Evolutionary conservation across 1,140 invertebrate species (phyloP), one percentile per base, ranked within the genome.

Genomic region (Hypothenemus hampei): DNA sequence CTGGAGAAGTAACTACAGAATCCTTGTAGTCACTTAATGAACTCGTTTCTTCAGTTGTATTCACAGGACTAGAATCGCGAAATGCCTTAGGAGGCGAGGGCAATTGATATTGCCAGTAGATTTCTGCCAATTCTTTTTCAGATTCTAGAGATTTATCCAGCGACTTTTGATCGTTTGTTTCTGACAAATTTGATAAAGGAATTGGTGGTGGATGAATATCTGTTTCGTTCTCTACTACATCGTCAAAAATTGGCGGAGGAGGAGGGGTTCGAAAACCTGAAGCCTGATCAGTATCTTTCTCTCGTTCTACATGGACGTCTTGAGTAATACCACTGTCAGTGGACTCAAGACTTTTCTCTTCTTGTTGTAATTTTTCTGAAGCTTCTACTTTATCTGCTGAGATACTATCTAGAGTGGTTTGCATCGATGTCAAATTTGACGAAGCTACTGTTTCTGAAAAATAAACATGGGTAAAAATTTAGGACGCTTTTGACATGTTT

Each of bases 31-130:
- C 62, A 33, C 53, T 60, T 8, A 15, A 21, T 20, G 21, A 24
- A 58, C 59, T 55, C 53, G 59, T 64, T 21, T 58, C 51, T 21
- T 66, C 66, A 4, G 69, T 63, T 3, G 70, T 50, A 52, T 23
- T 50, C 0, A 59, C 59, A 4, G 75, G 70, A 11, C 73, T 75
- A 13, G 64, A 63, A 47, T 82, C 80, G 8, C 79, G 66, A 56
- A 81, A 82, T n/a, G 70, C 77, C 40, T 74, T 79, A 1, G 81
- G 81, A 3, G 81, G 81, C 1, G 79, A 78, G 7, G 81, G 81
- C n/a, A 82, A 68, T 57, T 79, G 75, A 58, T 82, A 82, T 26
- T 82, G 76, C 81, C 81, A 83, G 36, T 81, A 77, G 0, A 61
- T 64, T 47, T 66, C 62, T 11, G 44, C 47, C 13, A 61, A 31